Conservation (phyloP, 1,140 invertebrate genomes). For the Tribolium madens region DNA sequence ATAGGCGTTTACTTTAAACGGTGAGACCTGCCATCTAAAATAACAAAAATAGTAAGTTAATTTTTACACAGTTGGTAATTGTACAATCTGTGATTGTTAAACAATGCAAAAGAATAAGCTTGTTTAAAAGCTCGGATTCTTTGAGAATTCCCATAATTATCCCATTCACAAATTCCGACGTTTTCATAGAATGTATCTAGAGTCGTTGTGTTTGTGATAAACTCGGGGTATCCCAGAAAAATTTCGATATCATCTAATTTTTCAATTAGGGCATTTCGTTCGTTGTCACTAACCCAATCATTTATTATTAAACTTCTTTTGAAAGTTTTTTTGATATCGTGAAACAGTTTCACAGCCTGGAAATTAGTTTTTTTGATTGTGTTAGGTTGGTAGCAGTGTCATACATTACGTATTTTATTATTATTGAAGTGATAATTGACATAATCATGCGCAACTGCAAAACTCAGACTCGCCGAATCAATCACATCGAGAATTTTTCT, state of each 20-base stretch:
- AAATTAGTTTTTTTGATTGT: constrained; percentile 3
- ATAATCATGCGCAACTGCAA: constrained; percentile 60
- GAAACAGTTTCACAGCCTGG: constrained; percentile 81
- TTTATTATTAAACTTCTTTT: constrained; percentile 75
- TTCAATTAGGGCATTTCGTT: constrained; percentile 49
- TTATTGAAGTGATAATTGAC: constrained; percentile 57
- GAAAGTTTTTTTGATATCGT: constrained; percentile 80
- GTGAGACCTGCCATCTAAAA: constrained; percentile 62
- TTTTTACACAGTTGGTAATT: background rate
- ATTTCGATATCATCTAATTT: constrained; percentile 59
- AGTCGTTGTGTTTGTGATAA: constrained; percentile 39
- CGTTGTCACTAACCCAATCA: constrained; percentile 82
- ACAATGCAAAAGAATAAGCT: constrained; percentile 54
- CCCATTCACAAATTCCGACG: constrained; percentile 58
- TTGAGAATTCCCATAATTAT: constrained; percentile 61
- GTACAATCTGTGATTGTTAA: background rate
- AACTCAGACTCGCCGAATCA: constrained; percentile 55
- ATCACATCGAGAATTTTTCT: constrained; percentile 58
- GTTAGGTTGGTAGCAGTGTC: background rate
- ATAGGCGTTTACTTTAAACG: constrained; percentile 60
- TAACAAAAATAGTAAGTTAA: constrained; percentile 1
- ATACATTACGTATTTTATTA: constrained; percentile 57
- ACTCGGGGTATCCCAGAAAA: constrained; percentile 59
- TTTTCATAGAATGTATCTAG: constrained; percentile 60
- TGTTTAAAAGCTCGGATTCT: constrained; percentile 57